Evolutionary conservation across 1,140 invertebrate species (phyloP), one percentile per base, ranked within the genome.

Genomic region (Caenorhabditis briggsae): DNA sequence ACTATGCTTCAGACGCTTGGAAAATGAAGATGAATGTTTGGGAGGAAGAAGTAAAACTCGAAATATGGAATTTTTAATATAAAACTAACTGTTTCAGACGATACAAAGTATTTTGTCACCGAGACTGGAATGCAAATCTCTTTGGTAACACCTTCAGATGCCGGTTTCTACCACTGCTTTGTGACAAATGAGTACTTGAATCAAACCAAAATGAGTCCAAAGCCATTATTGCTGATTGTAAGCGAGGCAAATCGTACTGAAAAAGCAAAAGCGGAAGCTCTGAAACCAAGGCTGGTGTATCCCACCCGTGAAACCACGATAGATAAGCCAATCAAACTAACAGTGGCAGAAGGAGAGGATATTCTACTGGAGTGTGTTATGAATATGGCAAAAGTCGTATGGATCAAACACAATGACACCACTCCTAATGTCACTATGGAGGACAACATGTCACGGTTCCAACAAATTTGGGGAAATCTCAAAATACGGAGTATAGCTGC

Each of bases 151-250:
- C 88, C 90, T 59, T 46, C 83, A 18, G 91, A 91, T 85, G 90
- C 89, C 5, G 90, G 90, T 59, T 87, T 86, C 43, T 91, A 91
- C 78, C 90, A 85, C 64, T 91, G 90, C 59, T 59, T 91, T 12
- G 91, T 92, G 3, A 84, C 86, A 53, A 91, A 91, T 85, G 82
- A 88, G 18, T 91, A 83, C 78, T 90, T 86, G 23, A 92, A 91
- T 58, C 88, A 90, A 53, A 91, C 88, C 3, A 48, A 90, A 23
- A 87, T 84, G 61, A 78, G 90, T 43, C 86, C 89, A 41, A 89
- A 88, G 84, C 90, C 90, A 7, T 88, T 91, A 33, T 41, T 88
- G 20, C 74, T 91, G 12, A 78, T 85, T 43, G 90, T 91, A 16
- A 82, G n/a, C 2, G 70, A 78, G 14, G 9, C 70, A 11, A 78